Evolutionary conservation across 2,113 vertebrate genomes (phyloP).

Genomic region (Laticauda colubrina): DNA sequence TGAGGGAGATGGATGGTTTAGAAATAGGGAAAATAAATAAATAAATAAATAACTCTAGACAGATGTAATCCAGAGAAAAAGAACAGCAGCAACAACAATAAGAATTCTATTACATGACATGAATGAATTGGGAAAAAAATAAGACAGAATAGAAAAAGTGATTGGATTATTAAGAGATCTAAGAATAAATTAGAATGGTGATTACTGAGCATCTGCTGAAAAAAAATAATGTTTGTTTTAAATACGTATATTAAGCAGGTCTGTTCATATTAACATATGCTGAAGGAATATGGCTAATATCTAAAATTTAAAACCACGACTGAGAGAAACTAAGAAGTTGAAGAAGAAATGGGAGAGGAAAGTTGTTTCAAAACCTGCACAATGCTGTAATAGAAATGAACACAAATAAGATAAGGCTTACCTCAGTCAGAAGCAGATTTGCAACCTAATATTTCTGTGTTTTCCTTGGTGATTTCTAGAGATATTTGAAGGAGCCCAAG

Average conservation of each 20-base stretch:
- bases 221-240: not conserved
- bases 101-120: not conserved
- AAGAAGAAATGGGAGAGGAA: not conserved
- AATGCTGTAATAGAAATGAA: not conserved
- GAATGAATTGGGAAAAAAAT: not conserved
- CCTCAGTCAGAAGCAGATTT: not conserved
- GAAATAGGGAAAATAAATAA: too few relatives aligned
- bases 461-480: not conserved
- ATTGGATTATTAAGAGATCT: not conserved
- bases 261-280: not conserved
- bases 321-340: not conserved
- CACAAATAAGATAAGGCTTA: not conserved
- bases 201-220: not conserved
- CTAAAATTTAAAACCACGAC: not conserved
- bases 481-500: not conserved
- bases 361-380: not conserved
- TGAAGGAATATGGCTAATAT: not conserved
- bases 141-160: not conserved
- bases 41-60: not conserved
- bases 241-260: not conserved
- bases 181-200: not conserved
- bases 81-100: not conserved
- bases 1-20: too few relatives aligned
- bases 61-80: not conserved
- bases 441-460: not conserved